Evolutionary conservation across 1,140 invertebrate genomes (phyloP).

Genomic region (Zaprionus tsacasi): DNA sequence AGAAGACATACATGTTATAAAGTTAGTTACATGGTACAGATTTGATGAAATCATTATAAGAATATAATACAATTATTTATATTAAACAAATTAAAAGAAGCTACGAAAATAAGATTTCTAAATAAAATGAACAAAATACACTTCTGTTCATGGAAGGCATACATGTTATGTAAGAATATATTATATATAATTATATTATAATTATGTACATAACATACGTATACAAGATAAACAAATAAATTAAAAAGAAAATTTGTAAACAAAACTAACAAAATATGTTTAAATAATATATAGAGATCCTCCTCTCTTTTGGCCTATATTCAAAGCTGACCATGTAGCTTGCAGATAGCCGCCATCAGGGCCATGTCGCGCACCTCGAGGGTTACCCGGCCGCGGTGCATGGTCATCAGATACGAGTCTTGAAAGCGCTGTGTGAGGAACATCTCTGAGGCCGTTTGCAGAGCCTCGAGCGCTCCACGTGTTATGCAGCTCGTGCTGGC

Average conservation of each 20-base stretch:
- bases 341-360: constrained; percentile 17
- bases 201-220: too few relatives aligned
- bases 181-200: too few relatives aligned
- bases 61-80: too few relatives aligned
- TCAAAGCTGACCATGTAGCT: constrained; percentile 7
- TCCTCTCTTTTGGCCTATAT: background rate
- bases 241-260: background rate
- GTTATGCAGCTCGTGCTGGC: constrained; percentile 84
- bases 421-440: constrained; percentile 91
- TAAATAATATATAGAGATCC: background rate
- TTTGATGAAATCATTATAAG: too few relatives aligned
- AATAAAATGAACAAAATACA: too few relatives aligned
- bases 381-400: constrained; percentile 91
- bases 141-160: too few relatives aligned
- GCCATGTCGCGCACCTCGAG: constrained; percentile 88
- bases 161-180: too few relatives aligned
- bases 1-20: background rate
- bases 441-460: constrained; percentile 90
- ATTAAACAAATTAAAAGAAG: background rate
- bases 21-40: background rate
- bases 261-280: background rate
- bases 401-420: constrained; percentile 88
- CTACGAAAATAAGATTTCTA: background rate
- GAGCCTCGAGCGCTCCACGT: constrained; percentile 85
- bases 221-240: background rate